phyloP scores from a whole-genome alignment of 2,888 invertebrate species.

The Ctena decussata region DNA sequence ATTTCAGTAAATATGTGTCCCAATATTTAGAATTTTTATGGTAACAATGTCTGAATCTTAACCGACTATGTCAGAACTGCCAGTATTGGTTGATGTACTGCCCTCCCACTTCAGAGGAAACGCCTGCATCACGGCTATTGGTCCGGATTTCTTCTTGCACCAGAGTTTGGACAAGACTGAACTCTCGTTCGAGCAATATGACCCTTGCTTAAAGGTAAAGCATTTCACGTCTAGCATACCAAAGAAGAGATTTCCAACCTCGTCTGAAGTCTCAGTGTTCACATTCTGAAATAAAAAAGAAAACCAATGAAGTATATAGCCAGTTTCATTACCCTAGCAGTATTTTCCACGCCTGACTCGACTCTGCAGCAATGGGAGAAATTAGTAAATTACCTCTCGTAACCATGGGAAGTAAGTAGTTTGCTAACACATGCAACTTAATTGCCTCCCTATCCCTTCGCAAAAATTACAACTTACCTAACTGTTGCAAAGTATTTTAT shows the following conservation, averaged over 20 bases:
- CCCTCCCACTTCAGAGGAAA: constrained; percentile 66
- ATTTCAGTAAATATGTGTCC: no score
- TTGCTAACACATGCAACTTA: no score
- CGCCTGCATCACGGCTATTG: constrained; percentile 60
- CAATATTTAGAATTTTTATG: no score
- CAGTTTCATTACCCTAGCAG: no score
- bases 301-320: no score
- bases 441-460: no score
- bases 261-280: constrained; percentile 62
- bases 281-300: constrained; percentile 67
- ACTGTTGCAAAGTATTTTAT: no score
- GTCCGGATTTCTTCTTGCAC: constrained; percentile 63
- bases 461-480: no score
- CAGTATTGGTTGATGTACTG: not conserved
- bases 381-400: no score
- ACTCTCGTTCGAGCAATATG: constrained; percentile 62
- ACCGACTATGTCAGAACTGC: not conserved
- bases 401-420: no score
- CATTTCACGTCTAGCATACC: constrained; percentile 71
- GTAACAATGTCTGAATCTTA: not conserved
- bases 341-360: no score
- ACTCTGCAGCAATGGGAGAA: no score
- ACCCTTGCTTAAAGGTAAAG: constrained; percentile 66
- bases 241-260: constrained; percentile 70
- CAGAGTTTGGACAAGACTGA: constrained; percentile 66